Evolutionary conservation across 2,113 vertebrate genomes (phyloP), one percentile per base, ranked within the genome.

Genomic region (Eubucco bourcierii): DNA sequence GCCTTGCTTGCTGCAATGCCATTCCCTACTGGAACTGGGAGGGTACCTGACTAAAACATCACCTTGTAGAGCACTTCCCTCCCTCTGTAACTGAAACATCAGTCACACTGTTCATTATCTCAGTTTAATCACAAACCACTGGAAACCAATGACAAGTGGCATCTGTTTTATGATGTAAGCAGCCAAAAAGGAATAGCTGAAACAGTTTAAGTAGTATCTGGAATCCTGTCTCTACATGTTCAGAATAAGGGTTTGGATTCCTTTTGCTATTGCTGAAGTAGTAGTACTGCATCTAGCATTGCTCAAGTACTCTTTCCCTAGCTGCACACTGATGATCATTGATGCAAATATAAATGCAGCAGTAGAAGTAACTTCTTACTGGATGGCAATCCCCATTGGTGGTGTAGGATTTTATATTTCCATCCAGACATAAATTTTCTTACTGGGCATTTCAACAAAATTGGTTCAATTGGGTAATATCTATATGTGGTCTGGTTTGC

Each of bases 31-130:
- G 37, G 59, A n/a, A 27, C 29, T 7, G 39, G 46, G 25, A 19
- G 12, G 47, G 20, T 9, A 23, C 31, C 19, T 65, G 5, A 1
- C 29, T 24, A 17, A 28, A 41, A 71, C 15, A 59, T 10, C 9
- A 20, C 1, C 2, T 0, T 41, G 9, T 72, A 67, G 16, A 11
- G 6, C 2, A 0, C 12, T 31, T 60, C 61, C 53, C 28, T 66
- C 59, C 59, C 14, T 75, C 79, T 37, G 20, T n/a, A 25, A 41
- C 39, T 33, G 46, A 23, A 58, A 31, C 12, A 13, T 29, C 59
- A 7, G 3, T 4, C 31, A 4, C 10, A 0, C 20, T 20, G 14
- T 41, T 39, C 46, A 27, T n/a, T 50, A 23, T 3, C 23, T 3
- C 23, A 4, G 7, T n/a, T n/a, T 55, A 37, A 28, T 75, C 61